Evolutionary conservation across 92 coral and sea anemone genomes (phyloP).

Genomic region (Parazoanthus darwini): DNA sequence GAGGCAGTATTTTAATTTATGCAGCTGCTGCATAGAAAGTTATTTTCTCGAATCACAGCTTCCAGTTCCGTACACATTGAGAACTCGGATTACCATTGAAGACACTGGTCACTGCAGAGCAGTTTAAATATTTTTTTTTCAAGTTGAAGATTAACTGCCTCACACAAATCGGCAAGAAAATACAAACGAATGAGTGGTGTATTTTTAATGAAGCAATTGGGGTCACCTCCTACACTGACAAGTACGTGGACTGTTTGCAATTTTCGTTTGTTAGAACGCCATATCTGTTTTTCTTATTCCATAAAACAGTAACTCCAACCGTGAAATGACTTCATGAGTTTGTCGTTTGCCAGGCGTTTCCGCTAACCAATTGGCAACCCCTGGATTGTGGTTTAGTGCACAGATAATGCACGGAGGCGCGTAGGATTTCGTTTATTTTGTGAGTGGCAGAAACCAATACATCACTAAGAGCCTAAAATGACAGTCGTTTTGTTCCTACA

Average conservation of each 20-base stretch:
- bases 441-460: not conserved
- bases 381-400: not conserved
- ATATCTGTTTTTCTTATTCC: not conserved
- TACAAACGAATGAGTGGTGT: not conserved
- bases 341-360: not conserved
- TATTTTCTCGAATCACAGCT: not conserved
- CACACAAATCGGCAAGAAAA: not conserved
- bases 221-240: not conserved
- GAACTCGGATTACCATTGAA: too few species aligned
- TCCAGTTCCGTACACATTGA: not conserved
- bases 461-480: not conserved
- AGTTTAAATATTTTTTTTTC: not conserved
- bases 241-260: not conserved
- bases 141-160: not conserved
- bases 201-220: not conserved
- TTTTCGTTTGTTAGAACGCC: not conserved
- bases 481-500: not conserved
- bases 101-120: too few species aligned
- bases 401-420: not conserved
- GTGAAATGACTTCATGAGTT: conserved; percentile 5
- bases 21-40: too few species aligned
- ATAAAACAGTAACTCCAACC: conserved; percentile 2
- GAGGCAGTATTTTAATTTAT: not conserved
- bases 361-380: conserved; percentile 8
- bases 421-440: not conserved